These are phyloP conservation scores for Melopsittacus undulatus DNA, from an alignment of 2,797 vertebrate genomes.

Conservation along the genomic window DNA sequence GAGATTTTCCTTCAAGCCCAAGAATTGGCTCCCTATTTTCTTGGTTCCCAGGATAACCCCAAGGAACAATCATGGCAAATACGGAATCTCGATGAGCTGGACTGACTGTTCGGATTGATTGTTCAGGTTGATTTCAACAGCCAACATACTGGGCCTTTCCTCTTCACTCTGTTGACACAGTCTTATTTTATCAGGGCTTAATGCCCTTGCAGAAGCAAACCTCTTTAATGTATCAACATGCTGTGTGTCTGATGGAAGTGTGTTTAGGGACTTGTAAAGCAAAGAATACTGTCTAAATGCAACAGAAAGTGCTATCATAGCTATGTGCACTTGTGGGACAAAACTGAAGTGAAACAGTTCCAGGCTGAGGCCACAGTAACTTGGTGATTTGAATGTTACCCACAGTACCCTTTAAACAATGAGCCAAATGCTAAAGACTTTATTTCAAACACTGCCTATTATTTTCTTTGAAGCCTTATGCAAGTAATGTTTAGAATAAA, in stretches of 20 bases:
- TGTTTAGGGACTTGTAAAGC: not conserved
- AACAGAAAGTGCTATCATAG: not conserved
- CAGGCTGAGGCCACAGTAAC: not conserved
- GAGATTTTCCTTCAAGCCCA: not conserved
- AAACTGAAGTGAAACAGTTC: not conserved
- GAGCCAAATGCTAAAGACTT: not conserved
- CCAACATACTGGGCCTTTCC: not conserved
- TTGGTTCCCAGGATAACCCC: not conserved
- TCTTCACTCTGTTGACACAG: not conserved
- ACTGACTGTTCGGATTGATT: not conserved
- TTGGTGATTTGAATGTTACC: constrained; percentile 4
- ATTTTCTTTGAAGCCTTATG: constrained; percentile 22
- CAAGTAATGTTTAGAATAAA: constrained; percentile 15
- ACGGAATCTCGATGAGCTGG: not conserved
- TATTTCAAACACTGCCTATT: constrained; percentile 8
- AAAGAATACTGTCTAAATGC: not conserved
- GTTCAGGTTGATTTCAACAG: not conserved
- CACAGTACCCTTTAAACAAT: constrained; percentile 8
- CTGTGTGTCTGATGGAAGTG: not conserved
- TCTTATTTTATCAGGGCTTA: not conserved
- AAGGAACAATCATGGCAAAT: not conserved
- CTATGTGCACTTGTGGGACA: not conserved
- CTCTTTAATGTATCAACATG: not conserved
- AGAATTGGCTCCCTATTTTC: not conserved
- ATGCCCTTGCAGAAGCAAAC: not conserved